Conservation (phyloP, 2,797 vertebrate genomes). For the Myoxocephalus aenaeus region DNA sequence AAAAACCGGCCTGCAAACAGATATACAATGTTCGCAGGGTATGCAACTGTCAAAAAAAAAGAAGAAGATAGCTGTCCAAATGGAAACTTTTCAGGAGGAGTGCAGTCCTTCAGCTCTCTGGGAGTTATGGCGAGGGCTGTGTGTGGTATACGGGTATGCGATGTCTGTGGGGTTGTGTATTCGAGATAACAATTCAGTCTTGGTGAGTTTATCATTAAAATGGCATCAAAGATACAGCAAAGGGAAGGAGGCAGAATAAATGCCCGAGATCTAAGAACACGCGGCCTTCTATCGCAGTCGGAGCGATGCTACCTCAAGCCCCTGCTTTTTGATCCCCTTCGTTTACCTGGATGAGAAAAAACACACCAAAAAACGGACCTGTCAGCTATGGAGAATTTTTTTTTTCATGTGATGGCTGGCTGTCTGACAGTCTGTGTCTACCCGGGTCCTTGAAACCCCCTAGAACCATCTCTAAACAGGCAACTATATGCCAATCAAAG, state of each 20-base stretch:
- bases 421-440: conserved; percentile 40
- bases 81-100: conserved; percentile 62
- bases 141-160: conserved; percentile 37
- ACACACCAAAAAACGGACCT: conserved; percentile 45
- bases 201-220: conserved; percentile 74
- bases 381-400: conserved; percentile 56
- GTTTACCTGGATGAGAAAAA: conserved; percentile 73
- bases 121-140: conserved; percentile 39
- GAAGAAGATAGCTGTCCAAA: conserved; percentile 58
- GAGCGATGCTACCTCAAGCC: conserved; percentile 49
- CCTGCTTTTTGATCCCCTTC: conserved; percentile 70
- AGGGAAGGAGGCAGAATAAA: conserved; percentile 49
- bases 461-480: conserved; percentile 38
- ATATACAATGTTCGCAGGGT: conserved; percentile 67
- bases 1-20: conserved; percentile 68
- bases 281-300: conserved; percentile 66
- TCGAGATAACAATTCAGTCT: conserved; percentile 64
- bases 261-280: conserved; percentile 67
- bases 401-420: conserved; percentile 65
- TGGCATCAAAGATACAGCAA: conserved; percentile 69
- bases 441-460: background rate
- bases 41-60: conserved; percentile 54
- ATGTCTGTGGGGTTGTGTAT: conserved; percentile 46
- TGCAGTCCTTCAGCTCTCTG: conserved; percentile 42
- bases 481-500: conserved; percentile 48